These are phyloP conservation scores for Falco peregrinus DNA, from an alignment of 2,797 vertebrate species.

Conservation along the genomic window DNA sequence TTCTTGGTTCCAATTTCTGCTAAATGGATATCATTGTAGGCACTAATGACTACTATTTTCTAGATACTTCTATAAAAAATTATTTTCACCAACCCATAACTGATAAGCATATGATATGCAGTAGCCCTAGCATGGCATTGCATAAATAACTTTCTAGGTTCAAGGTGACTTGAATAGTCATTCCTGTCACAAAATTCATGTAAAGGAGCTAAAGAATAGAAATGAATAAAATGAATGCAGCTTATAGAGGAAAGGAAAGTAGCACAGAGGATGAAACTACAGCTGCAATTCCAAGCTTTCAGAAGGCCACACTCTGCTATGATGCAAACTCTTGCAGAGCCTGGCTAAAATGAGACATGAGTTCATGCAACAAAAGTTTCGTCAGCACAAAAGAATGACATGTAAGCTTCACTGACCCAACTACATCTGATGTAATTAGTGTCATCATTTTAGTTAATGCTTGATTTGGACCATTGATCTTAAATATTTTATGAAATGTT, in stretches of 20 bases:
- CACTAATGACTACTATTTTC: neutral
- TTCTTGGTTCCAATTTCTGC: neutral
- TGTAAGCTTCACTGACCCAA: neutral
- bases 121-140: neutral
- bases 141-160: neutral
- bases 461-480: neutral
- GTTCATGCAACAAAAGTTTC: neutral
- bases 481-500: constrained; percentile 12
- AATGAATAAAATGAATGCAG: neutral
- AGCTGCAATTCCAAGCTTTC: neutral
- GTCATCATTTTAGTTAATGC: neutral
- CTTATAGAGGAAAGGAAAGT: neutral
- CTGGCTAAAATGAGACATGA: neutral
- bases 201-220: neutral
- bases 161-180: neutral
- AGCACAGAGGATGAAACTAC: neutral
- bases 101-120: neutral
- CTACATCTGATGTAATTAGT: constrained; percentile 6
- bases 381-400: neutral
- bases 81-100: neutral
- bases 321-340: neutral
- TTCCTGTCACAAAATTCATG: neutral
- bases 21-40: neutral
- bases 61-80: neutral
- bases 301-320: neutral